Percentiles rank a stretch among this genome's conserved stretches.
These are phyloP conservation scores for Pseudochaenichthys georgianus DNA, from an alignment of 2,797 vertebrate genomes.

Conservation along the genomic window DNA sequence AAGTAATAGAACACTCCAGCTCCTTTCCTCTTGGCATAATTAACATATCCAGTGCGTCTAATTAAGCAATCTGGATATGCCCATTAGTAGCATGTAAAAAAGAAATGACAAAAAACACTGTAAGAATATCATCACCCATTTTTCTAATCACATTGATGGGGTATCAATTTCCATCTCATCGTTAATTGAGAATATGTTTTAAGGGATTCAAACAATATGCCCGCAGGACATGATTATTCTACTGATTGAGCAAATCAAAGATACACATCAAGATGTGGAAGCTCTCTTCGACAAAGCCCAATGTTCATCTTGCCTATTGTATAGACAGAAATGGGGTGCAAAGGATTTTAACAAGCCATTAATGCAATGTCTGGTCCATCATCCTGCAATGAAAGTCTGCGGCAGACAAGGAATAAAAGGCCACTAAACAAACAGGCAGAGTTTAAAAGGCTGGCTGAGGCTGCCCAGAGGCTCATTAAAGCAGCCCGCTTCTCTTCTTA, in stretches of 20 bases:
- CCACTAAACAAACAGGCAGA: constrained; percentile 65
- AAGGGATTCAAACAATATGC: constrained; percentile 54
- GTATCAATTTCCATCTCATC: constrained; percentile 70
- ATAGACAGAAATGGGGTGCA: constrained; percentile 43
- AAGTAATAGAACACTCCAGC: constrained; percentile 75
- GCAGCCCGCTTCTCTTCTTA: constrained; percentile 63
- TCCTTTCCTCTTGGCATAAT: constrained; percentile 71
- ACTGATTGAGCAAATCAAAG: constrained; percentile 40
- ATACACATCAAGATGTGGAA: constrained; percentile 45
- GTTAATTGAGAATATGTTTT: constrained; percentile 71
- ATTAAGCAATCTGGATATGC: constrained; percentile 68
- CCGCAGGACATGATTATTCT: constrained; percentile 52
- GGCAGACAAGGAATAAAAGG: constrained; percentile 49
- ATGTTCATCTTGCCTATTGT: constrained; percentile 35
- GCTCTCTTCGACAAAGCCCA: constrained; percentile 36
- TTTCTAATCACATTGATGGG: constrained; percentile 52
- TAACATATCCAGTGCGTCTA: constrained; percentile 68
- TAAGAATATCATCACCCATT: constrained; percentile 38
- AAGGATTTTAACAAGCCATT: constrained; percentile 51
- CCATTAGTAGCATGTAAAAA: constrained; percentile 62
- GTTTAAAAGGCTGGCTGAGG: constrained; percentile 61
- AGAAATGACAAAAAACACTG: constrained; percentile 5
- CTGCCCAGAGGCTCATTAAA: constrained; percentile 73
- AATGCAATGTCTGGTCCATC: constrained; percentile 49
- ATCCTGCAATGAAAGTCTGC: constrained; percentile 42